Base-by-base conservation (phyloP, 2,888 invertebrate species). In the Epistrophe eligans region DNA sequence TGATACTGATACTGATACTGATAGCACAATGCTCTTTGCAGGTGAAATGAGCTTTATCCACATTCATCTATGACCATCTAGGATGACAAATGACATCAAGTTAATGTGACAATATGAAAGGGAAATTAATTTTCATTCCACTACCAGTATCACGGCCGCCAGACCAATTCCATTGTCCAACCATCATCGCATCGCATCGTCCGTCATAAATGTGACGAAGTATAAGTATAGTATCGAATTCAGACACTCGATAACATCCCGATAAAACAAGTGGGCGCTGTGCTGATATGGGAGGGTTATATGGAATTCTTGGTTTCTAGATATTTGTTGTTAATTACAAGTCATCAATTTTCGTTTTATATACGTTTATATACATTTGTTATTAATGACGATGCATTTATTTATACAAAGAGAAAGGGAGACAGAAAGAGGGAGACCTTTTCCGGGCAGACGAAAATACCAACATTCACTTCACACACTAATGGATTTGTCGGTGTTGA, bases 51-150 rank as follows among this genome's bases (percentile, higher is more conserved):
- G 83, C 83, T 72, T 62, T 79, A 76, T 76, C 72, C 28, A 55
- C 70, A 72, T 57, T 38, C 79, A 58, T 77, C 77, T 58, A 82
- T 74, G 71, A 38, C 83, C 76, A 72, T 48, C 88, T 62, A 77
- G 84, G 84, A 89, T 89, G 90, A 88, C 89, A 89, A 89, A 89
- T 89, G 88, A 88, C 89, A 88, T 89, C 88, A 88, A 88, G 84
- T 89, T 89, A 89, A 89, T 89, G 88, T 89, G 81, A 88, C 88
- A 89, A 88, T 88, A 88, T 84, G 83, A 87, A 87, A 87, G 72
- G 87, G 83, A 87, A 87, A 87, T 87, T 87, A 83, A 87, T 87
- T 83, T 67, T 50, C 83, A 72, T 76, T 43, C 83, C 81, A 62
- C 55, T 32, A 45, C 45, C 52, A 28, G n/a, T n/a, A n/a, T n/a